Evolutionary conservation across 1,140 invertebrate genomes (phyloP), one percentile per base, ranked within the genome.

Genomic region (Pristionchus pacificus): DNA sequence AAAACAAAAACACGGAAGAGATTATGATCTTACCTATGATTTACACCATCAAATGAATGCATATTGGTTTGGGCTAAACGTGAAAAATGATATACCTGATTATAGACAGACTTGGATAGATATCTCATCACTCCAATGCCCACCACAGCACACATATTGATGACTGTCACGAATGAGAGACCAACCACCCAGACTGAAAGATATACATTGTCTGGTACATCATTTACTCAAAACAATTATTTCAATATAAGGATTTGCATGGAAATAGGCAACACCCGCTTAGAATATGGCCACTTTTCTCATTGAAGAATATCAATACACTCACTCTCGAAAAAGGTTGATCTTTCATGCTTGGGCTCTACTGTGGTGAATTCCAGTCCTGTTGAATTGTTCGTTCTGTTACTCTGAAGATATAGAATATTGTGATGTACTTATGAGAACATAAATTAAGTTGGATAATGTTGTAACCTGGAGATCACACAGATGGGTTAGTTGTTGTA

Each of bases 121-220:
- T 89, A 82, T 2, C 89, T 88, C 79, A 89, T 85, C 15, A 90
- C 84, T 25, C 87, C 76, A 49, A 88, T 88, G 14, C 89, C 89
- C 38, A 87, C 83, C 6, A 90, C 77, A 0, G 89, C 88, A 67
- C 87, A 89, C 33, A 89, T 76, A 74, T 87, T 89, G 77, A 90
- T 89, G 6, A 89, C 74, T 0, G 87, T 88, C 10, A 90, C 88
- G 74, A 88, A 88, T 32, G 89, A 75, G 32, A 89, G 79, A 15
- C 88, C 88, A 74, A 85, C 87, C 10, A 85, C 85, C 89, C 89
- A 90, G 25, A 88, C 88, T 89, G 57, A 85, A 79, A 67, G 31
- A n/a, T 28, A 30, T 25, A 1, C 30, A n/a, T 32, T 32, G 33
- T 38, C 38, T 19, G 14, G 13, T n/a, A 30, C 28, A 29, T 63